Percentiles rank a stretch among this genome's conserved stretches.
These are phyloP conservation scores for Kuschelorhynchus macadamiae DNA, from an alignment of 2,888 invertebrate genomes.

Conservation along the genomic window DNA sequence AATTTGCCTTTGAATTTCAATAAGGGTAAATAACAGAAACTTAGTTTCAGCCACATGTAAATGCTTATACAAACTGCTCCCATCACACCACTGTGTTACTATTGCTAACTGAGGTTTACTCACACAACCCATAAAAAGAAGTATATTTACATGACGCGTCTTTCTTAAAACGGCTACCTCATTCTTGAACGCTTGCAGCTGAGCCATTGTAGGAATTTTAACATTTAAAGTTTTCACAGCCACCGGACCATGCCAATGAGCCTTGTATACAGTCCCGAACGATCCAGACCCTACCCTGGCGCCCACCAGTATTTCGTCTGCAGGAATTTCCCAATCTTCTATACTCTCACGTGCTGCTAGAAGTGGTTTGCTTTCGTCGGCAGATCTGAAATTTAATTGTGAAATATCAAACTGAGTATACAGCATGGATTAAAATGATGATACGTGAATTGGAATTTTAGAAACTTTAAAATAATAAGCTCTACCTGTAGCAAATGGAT, in stretches of 20 bases:
- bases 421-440: no score
- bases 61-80: constrained; percentile 97
- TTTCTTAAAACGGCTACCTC: constrained; percentile 96
- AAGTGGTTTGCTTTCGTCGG: constrained; percentile 92
- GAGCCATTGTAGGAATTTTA: constrained; percentile 95
- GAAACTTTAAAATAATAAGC: no score
- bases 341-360: constrained; percentile 91
- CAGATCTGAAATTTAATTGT: constrained; percentile 81
- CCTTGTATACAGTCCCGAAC: constrained; percentile 98
- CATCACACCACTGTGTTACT: constrained; percentile 99
- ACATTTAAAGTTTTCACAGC: constrained; percentile 99
- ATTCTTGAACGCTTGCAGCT: constrained; percentile 98
- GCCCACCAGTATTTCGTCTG: constrained; percentile 93
- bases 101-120: constrained; percentile 96
- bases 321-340: constrained; percentile 98
- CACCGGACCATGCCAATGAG: constrained; percentile 98
- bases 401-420: no score
- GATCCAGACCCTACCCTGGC: constrained; percentile 95
- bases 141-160: constrained; percentile 96
- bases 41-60: constrained; percentile 96
- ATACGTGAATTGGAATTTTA: no score
- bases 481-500: no score
- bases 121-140: constrained; percentile 99
- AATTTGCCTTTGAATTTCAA: constrained; percentile 97
- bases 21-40: constrained; percentile 91